These are phyloP conservation scores for Oophaga sylvatica DNA, from an alignment of 2,797 vertebrate species.

Conservation along the genomic window DNA sequence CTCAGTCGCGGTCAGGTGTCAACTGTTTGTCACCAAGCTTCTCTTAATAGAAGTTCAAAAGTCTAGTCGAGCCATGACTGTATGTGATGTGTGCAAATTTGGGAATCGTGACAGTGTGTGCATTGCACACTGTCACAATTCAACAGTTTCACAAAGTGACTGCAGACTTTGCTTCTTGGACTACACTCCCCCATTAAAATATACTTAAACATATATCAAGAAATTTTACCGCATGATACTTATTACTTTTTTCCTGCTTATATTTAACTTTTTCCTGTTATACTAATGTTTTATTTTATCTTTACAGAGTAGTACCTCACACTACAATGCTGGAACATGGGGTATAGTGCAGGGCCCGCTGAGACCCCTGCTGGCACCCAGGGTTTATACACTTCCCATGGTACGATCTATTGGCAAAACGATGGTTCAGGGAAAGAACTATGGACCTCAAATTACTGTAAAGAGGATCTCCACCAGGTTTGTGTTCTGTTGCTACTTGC, in stretches of 20 bases:
- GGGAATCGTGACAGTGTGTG: too few species aligned
- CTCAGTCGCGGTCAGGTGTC: too few species aligned
- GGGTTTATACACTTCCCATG: slow-evolving; percentile 84
- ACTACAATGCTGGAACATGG: slow-evolving; percentile 83
- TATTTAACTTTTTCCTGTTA: background rate
- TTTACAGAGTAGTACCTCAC: slow-evolving; percentile 81
- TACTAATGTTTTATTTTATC: background rate
- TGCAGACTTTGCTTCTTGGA: too few species aligned
- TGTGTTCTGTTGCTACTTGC: background rate
- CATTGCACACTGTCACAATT: too few species aligned
- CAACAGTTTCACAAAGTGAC: too few species aligned
- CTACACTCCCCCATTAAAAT: too few species aligned
- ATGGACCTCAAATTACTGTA: slow-evolving; percentile 84
- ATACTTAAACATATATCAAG: too few species aligned
- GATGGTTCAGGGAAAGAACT: slow-evolving; percentile 87
- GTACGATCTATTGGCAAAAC: slow-evolving; percentile 87
- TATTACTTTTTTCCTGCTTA: background rate
- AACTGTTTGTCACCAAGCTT: too few species aligned
- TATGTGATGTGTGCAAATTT: too few species aligned
- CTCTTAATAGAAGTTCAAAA: too few species aligned
- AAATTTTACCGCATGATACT: too few species aligned
- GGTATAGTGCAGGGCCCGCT: slow-evolving; percentile 84
- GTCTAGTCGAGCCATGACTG: too few species aligned
- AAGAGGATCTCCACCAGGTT: slow-evolving; percentile 86
- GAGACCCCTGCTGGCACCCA: slow-evolving; percentile 78